A percentile compares a stretch with the other conserved stretches of the same genome.
These are phyloP conservation scores for Falco novaeseelandiae DNA, from an alignment of 2,797 vertebrate species.

Conservation along the genomic window DNA sequence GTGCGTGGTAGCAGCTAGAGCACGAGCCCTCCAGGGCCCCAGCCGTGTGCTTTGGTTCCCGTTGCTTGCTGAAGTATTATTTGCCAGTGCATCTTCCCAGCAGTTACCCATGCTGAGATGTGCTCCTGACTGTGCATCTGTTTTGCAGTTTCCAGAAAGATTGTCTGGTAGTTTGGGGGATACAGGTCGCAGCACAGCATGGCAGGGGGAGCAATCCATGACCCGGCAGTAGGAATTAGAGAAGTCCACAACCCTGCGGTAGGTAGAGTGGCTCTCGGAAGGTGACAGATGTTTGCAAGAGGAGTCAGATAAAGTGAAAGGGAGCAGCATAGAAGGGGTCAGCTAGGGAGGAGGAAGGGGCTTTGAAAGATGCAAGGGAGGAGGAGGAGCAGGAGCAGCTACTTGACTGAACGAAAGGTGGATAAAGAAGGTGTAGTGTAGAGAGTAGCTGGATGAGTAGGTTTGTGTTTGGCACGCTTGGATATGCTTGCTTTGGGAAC, in stretches of 20 bases:
- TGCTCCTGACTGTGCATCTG: background rate
- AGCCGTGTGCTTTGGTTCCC: rapidly evolving
- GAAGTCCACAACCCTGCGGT: background rate
- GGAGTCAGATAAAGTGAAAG: background rate
- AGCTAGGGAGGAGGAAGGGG: background rate
- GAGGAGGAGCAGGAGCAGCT: background rate
- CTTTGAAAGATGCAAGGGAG: background rate
- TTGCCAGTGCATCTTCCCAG: background rate
- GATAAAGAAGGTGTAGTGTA: background rate
- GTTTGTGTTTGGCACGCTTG: background rate
- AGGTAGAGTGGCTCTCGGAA: background rate
- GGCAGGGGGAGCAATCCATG: background rate
- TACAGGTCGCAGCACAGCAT: background rate
- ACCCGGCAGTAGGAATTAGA: background rate
- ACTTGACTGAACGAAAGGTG: background rate
- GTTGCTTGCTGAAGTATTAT: background rate
- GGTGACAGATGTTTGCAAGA: background rate
- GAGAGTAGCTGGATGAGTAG: background rate
- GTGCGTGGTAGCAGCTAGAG: background rate
- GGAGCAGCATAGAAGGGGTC: background rate
- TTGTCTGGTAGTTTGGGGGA: background rate
- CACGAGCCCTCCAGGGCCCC: background rate
- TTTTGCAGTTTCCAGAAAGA: background rate
- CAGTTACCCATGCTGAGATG: rapidly evolving
- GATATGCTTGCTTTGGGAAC: background rate